Percentiles rank a stretch among this genome's conserved stretches.
These are phyloP conservation scores for Nothoprocta pentlandii DNA, from an alignment of 2,113 vertebrate species.

Conservation along the genomic window DNA sequence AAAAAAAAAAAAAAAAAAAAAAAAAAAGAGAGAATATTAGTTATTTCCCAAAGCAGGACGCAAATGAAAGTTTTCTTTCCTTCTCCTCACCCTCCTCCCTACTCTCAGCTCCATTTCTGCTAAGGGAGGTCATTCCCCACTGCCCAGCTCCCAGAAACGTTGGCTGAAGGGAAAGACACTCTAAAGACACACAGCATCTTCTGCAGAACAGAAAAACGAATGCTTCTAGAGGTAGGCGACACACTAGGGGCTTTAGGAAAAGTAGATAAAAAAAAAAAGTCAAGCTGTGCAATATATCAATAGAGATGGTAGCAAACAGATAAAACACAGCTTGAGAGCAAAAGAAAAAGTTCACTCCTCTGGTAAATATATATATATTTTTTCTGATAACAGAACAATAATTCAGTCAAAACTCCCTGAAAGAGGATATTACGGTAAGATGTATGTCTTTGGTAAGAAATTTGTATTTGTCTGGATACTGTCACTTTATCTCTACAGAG, in stretches of 20 bases:
- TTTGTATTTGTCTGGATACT: conserved; percentile 44
- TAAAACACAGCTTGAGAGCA: neutral
- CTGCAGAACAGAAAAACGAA: neutral
- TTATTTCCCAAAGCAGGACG: neutral
- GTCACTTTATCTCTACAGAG: conserved; percentile 56
- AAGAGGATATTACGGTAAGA: conserved; percentile 62
- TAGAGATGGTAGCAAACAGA: neutral
- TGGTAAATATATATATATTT: neutral
- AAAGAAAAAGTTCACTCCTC: neutral
- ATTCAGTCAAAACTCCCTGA: conserved; percentile 44
- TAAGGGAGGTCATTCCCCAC: neutral
- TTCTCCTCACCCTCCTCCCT: neutral
- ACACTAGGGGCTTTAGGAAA: neutral
- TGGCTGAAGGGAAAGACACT: neutral
- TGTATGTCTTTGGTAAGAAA: conserved; percentile 56
- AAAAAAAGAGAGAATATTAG: neutral
- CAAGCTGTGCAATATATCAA: neutral
- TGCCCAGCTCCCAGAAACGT: neutral
- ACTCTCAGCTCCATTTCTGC: neutral
- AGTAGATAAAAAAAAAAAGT: neutral
- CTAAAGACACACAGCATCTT: neutral
- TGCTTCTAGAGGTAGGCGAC: neutral
- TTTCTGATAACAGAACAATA: conserved; percentile 1
- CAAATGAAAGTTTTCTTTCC: neutral
- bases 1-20: neutral